Conservation (phyloP, 2,888 invertebrate genomes). For the Drosophila neutralis region DNA sequence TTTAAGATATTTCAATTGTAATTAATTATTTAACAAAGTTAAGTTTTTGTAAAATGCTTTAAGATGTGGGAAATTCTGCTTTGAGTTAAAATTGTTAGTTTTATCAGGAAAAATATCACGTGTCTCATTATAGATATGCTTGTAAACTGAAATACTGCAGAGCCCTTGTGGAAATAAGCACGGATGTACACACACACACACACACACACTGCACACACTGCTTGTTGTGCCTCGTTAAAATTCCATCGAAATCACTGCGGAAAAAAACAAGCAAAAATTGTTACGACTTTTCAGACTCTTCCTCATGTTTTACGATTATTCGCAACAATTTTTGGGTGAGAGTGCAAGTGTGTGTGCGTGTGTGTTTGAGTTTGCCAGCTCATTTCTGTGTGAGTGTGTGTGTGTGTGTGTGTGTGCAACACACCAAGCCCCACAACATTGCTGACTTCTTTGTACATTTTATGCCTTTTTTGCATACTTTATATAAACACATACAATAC, state of each 20-base stretch:
- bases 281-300: slow-evolving; percentile 68
- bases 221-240: slow-evolving; percentile 72
- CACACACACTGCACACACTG: slow-evolving; percentile 11
- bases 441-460: slow-evolving; percentile 61
- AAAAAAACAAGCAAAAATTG: slow-evolving; percentile 53
- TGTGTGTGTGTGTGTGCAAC: slow-evolving; percentile 18
- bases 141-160: slow-evolving; percentile 4
- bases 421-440: slow-evolving; percentile 28
- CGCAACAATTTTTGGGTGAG: slow-evolving; percentile 41
- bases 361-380: slow-evolving; percentile 38
- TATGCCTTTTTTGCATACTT: slow-evolving; percentile 78
- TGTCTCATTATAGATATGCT: slow-evolving; percentile 12
- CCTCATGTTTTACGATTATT: slow-evolving; percentile 75
- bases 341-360: slow-evolving; percentile 17
- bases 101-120: neutral
- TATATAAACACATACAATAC: slow-evolving; percentile 38
- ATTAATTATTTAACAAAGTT: neutral
- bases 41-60: neutral
- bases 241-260: slow-evolving; percentile 73
- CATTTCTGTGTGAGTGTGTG: slow-evolving; percentile 34
- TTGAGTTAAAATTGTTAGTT: neutral
- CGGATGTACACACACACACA: neutral
- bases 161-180: slow-evolving; percentile 1
- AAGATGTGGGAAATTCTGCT: neutral
- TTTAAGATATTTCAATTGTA: neutral